Base-by-base conservation (phyloP, 2,888 invertebrate species). In the Torymus auratus region DNA sequence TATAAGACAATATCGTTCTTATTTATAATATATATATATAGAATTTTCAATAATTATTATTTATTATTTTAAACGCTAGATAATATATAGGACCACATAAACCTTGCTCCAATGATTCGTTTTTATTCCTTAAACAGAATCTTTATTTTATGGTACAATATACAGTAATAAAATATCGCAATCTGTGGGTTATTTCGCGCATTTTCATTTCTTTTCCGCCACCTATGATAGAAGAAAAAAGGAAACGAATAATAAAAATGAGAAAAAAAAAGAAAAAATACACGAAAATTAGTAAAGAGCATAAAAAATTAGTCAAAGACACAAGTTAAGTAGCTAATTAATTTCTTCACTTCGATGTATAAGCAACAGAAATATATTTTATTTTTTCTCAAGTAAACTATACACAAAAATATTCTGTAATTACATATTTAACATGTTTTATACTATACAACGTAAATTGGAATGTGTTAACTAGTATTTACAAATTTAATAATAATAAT, bases 391-490 rank as follows among this genome's bases (percentile, higher is more conserved):
- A 87, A 89, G 67, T 89, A 90, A 86, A 90, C 90, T 90, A 89
- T 91, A 91, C 90, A 90, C 88, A 90, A 90, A 83, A 90, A 89
- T 89, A 90, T 89, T 86, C 87, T 86, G 85, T 90, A 90, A 91
- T 91, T 90, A 91, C 89, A 90, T 90, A 90, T 90, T 88, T 88
- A 91, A 91, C 90, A 91, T 89, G 88, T 86, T 88, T 86, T 84
- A 85, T 88, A 88, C 89, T 90, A 89, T 90, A 91, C 90, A 91
- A 90, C 88, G 83, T 90, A 90, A 86, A 90, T 88, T 91, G 91
- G 91, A 91, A 91, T 91, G 91, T 91, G 89, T 90, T 90, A 90
- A 89, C 90, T 91, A 90, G 87, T 91, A 91, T 90, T 88, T 90
- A 91, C 90, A 91, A 86, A 87, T 82, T 84, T 83, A 85, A 84